Evolutionary conservation across 2,797 vertebrate genomes (phyloP).

Genomic region (Craterocephalus amniculus): DNA sequence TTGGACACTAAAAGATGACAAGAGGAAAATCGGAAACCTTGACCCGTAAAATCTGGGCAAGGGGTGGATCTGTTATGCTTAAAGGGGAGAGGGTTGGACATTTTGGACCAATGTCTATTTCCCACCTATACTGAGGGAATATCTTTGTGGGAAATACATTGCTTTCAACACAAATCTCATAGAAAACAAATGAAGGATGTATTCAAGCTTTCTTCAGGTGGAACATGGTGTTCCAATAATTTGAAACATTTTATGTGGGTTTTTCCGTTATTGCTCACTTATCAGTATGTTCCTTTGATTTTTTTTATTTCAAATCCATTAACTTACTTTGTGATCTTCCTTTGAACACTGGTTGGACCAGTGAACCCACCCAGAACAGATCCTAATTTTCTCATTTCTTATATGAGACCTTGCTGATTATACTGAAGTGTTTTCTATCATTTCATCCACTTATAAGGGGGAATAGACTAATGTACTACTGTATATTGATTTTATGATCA

Average conservation of each 20-base stretch:
- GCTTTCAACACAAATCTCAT: background rate
- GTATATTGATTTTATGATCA: constrained; percentile 45
- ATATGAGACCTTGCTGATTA: constrained; percentile 66
- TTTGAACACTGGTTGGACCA: background rate
- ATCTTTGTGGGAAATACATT: background rate
- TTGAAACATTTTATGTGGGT: background rate
- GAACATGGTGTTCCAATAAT: background rate
- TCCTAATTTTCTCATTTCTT: constrained; percentile 63
- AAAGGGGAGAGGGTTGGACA: background rate
- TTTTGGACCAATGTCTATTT: background rate
- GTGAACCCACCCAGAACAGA: constrained; percentile 36
- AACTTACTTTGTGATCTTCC: too few relatives aligned
- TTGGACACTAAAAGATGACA: background rate
- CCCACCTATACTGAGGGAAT: background rate
- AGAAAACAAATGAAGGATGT: background rate
- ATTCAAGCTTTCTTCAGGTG: background rate
- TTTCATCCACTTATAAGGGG: constrained; percentile 54
- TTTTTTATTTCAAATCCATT: background rate
- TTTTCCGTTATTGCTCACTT: background rate
- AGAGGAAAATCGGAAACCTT: background rate
- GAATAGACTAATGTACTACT: constrained; percentile 27
- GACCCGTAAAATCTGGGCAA: background rate
- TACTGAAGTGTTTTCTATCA: constrained; percentile 65
- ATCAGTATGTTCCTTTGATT: background rate
- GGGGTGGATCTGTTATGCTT: background rate